phyloP scores from a whole-genome alignment of 2,888 invertebrate genomes.

The Lasioglossum pauxillum region DNA sequence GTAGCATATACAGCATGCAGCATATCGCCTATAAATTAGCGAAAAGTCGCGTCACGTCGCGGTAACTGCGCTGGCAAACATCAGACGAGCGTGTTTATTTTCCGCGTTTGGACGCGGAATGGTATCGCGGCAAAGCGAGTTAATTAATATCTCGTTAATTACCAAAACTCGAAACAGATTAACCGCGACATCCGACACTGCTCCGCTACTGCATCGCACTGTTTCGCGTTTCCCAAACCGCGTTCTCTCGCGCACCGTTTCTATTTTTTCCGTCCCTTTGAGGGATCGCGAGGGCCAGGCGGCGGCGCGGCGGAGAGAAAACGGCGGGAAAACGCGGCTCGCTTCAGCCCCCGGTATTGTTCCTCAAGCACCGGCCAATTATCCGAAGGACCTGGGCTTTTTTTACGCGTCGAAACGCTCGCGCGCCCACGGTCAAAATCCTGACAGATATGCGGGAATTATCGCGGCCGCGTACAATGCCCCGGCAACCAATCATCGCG shows the following conservation, averaged over 20 bases:
- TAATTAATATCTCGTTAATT: slow-evolving; percentile 14
- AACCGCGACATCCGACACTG: not conserved
- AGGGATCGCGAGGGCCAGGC: not conserved
- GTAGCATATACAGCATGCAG: not conserved
- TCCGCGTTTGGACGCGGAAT: not conserved
- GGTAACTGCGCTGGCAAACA: not conserved
- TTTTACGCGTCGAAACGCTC: not conserved
- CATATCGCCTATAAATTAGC: slow-evolving; percentile 3
- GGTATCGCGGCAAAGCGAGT: not conserved
- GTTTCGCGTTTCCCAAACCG: not conserved
- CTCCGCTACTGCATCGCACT: not conserved
- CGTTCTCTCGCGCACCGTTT: not conserved
- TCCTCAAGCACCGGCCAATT: slow-evolving; percentile 26
- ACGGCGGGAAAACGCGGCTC: not conserved
- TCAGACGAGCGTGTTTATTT: not conserved
- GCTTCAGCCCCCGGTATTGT: not conserved
- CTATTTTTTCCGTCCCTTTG: not conserved
- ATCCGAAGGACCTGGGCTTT: slow-evolving; percentile 9
- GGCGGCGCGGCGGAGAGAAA: not conserved
- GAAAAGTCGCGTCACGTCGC: not conserved
- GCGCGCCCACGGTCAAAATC: slow-evolving; percentile 28
- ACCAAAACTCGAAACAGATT: not conserved
- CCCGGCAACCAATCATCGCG: slow-evolving; percentile 67
- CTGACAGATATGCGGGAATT: slow-evolving; percentile 58
- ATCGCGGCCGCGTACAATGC: slow-evolving; percentile 59